phyloP scores from a whole-genome alignment of 2,113 vertebrate genomes.

The Neodon shergylaensis region DNA sequence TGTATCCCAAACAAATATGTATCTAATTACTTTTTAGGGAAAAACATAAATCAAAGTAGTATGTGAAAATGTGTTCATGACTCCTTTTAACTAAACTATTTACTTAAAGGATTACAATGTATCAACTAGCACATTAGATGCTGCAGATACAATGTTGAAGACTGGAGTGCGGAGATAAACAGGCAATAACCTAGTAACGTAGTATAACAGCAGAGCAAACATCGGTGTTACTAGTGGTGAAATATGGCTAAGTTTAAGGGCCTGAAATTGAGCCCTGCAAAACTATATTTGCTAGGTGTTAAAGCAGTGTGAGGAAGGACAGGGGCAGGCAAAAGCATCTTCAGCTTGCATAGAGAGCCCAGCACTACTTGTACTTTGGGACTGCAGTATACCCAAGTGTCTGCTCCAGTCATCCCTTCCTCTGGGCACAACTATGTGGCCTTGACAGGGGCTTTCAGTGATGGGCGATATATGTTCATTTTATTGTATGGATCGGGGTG shows the following conservation, averaged over 20 bases:
- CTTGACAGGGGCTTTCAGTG: background rate
- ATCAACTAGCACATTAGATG: background rate
- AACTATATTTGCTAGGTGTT: background rate
- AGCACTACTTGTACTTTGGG: background rate
- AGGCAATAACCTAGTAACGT: background rate
- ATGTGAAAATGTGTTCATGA: constrained; percentile 8
- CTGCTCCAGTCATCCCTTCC: too few species aligned
- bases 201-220: background rate
- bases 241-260: background rate
- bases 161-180: background rate
- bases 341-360: background rate
- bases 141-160: background rate
- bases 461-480: background rate
- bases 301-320: background rate
- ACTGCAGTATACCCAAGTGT: background rate
- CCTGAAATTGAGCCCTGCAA: background rate
- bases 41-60: background rate
- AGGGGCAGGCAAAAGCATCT: background rate
- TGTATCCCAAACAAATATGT: background rate
- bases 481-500: background rate
- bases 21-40: background rate
- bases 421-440: background rate
- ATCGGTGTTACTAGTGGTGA: background rate
- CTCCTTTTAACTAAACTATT: constrained; percentile 5
- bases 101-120: background rate